Conservation (phyloP, 2,797 vertebrate species). For the Syngnathus rostellatus region DNA sequence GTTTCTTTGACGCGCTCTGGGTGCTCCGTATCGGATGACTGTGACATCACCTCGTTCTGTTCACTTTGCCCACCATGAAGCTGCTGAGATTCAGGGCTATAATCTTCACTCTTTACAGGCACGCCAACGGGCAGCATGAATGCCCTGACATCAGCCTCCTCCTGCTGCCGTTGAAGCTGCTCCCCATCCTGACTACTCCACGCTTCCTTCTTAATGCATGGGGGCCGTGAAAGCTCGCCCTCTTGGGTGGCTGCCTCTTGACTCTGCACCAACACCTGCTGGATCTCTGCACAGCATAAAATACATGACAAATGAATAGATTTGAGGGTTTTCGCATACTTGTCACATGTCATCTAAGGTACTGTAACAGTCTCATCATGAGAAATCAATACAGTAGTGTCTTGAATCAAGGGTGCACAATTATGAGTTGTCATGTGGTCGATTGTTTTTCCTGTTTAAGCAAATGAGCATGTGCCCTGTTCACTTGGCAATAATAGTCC, state of each 20-base stretch:
- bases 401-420: too few species aligned
- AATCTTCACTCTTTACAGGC: constrained; percentile 4
- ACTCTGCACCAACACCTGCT: constrained; percentile 1
- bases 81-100: background rate
- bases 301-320: background rate
- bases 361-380: background rate
- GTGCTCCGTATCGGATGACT: background rate
- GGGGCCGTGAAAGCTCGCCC: background rate
- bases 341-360: background rate
- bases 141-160: background rate
- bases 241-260: background rate
- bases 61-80: background rate
- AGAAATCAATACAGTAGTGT: background rate
- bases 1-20: background rate
- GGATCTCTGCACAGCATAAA: background rate
- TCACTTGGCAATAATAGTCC: too few species aligned
- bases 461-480: too few species aligned
- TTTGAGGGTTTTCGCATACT: background rate
- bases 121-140: background rate
- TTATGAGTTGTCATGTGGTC: too few species aligned
- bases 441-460: too few species aligned
- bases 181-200: background rate
- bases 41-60: background rate
- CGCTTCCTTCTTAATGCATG: constrained; percentile 10
- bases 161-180: background rate